These are phyloP conservation scores for Etheostoma cragini DNA, from an alignment of 2,113 vertebrate genomes.

Conservation along the genomic window DNA sequence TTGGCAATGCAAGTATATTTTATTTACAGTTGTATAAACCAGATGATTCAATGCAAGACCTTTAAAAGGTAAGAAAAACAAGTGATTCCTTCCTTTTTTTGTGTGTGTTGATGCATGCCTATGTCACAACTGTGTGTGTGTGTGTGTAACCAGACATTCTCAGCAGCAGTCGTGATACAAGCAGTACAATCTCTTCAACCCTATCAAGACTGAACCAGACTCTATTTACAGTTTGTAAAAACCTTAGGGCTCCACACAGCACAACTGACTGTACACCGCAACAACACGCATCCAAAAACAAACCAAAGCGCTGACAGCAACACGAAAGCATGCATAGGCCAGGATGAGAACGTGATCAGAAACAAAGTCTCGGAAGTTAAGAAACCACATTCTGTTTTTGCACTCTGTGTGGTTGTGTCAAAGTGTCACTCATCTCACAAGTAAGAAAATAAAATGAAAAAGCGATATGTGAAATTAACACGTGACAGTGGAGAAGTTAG, in stretches of 20 bases:
- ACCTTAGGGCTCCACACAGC: conserved; percentile 40
- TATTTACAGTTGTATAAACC: conserved; percentile 83
- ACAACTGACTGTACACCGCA: conserved; percentile 44
- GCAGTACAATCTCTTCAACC: conserved; percentile 49
- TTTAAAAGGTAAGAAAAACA: conserved; percentile 73
- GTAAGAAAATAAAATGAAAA: background rate
- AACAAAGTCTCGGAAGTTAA: conserved; percentile 24
- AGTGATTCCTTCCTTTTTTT: conserved; percentile 34
- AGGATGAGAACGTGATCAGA: conserved; percentile 33
- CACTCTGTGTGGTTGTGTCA: conserved; percentile 7
- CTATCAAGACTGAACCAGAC: conserved; percentile 29
- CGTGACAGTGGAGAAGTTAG: conserved; percentile 10
- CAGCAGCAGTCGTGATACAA: conserved; percentile 53
- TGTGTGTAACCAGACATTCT: conserved; percentile 66
- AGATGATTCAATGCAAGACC: conserved; percentile 64
- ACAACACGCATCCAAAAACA: conserved; percentile 59
- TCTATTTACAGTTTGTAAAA: conserved; percentile 68
- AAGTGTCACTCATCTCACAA: conserved; percentile 15
- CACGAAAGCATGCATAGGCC: conserved; percentile 72
- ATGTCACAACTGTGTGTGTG: conserved; percentile 25
- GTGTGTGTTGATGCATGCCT: conserved; percentile 16
- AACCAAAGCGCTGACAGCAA: conserved; percentile 53
- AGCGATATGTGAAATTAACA: conserved; percentile 5
- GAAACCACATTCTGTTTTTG: conserved; percentile 37
- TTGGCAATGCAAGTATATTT: conserved; percentile 76